Evolutionary conservation across 2,113 vertebrate species (phyloP), one percentile per base, ranked within the genome.

Genomic region (Bos javanicus): DNA sequence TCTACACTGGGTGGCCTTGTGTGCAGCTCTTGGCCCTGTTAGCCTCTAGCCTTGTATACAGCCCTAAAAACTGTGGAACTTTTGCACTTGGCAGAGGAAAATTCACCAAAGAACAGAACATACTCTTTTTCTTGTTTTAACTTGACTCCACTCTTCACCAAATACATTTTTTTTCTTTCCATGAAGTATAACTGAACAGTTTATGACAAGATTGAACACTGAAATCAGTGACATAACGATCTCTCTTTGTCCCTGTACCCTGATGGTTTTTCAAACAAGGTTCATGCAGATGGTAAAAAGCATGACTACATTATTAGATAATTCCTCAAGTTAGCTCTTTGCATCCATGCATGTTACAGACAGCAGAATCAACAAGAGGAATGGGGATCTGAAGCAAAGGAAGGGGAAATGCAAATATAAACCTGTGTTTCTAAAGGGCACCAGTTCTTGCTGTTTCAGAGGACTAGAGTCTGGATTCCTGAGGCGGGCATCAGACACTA

Each of bases 141-240:
- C 97, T 97, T 98, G 97, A 98, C 64, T 96, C 86, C 52, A 92
- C 94, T 98, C 85, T 94, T 97, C 94, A 95, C 82, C 92, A 96
- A 60, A 95, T 96, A 76, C 14, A 96, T 93, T 94, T 95, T 98
- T 98, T 93, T 98, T 92, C 90, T 87, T 86, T 90, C 92, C 90
- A 1, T 64, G 54, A 98, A 92, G 87, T 95, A 88, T 30, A 96
- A n/a, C 97, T 87, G 87, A 96, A 85, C 36, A 92, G 80, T 96
- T 97, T 96, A 95, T 96, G 97, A 97, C 97, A 96, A 92, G 95
- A 91, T 36, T 97, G 97, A 96, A 93, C 83, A 96, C 86, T 95
- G 81, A 96, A 96, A 88, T 76, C 90, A 92, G 23, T 96, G 93
- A 93, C 56, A 92, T 82, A 98, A 96, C 43, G 36, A 94, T 96